phyloP scores from a whole-genome alignment of 2,888 invertebrate species.

The Yponomeuta evonymella region DNA sequence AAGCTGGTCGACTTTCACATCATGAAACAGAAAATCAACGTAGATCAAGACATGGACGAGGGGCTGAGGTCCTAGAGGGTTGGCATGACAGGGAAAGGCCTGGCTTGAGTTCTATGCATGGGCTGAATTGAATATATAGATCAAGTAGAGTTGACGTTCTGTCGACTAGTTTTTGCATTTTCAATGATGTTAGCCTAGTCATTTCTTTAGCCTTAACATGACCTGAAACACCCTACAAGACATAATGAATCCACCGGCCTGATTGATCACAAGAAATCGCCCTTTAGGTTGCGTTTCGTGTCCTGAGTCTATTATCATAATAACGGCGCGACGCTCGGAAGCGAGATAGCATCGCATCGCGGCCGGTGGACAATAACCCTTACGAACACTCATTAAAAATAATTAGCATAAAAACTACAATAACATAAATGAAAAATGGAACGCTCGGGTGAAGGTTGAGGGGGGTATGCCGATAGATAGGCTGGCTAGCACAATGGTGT shows the following conservation, averaged over 20 bases:
- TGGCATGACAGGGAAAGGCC: background rate
- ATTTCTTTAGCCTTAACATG: background rate
- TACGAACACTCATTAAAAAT: conserved; percentile 60
- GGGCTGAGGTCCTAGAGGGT: background rate
- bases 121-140: background rate
- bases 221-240: conserved; percentile 25
- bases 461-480: background rate
- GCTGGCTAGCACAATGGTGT: background rate
- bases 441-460: conserved; percentile 2
- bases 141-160: background rate
- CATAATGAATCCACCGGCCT: conserved; percentile 47
- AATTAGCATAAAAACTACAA: conserved; percentile 51
- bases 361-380: conserved; percentile 71
- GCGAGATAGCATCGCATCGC: conserved; percentile 67
- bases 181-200: background rate
- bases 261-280: conserved; percentile 52
- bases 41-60: background rate
- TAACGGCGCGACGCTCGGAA: conserved; percentile 66
- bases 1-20: too few species aligned
- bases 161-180: background rate
- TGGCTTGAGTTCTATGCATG: background rate
- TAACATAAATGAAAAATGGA: conserved; percentile 3
- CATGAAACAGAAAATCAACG: too few species aligned
- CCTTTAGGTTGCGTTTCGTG: conserved; percentile 61
- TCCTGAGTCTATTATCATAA: conserved; percentile 66